These are phyloP conservation scores for Diadegma fenestrale DNA, from an alignment of 2,888 invertebrate genomes.

Conservation along the genomic window DNA sequence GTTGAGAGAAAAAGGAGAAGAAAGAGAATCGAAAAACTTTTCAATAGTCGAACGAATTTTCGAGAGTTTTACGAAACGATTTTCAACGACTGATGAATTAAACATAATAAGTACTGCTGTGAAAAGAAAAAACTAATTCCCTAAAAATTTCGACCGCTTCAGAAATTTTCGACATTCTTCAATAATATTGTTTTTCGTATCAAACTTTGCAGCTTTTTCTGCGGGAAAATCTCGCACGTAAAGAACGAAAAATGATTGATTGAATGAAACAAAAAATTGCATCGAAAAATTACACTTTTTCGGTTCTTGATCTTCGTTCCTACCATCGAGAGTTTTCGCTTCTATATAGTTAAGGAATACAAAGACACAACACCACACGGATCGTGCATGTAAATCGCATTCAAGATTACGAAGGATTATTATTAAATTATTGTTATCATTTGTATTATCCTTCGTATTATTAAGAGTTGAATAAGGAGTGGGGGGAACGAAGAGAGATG, in stretches of 20 bases:
- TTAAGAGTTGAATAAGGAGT: conserved; percentile 29
- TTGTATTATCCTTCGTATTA: background rate
- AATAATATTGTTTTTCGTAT: background rate
- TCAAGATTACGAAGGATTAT: background rate
- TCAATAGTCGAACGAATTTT: conserved; percentile 21
- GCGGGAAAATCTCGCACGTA: background rate
- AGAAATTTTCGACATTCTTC: background rate
- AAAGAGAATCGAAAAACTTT: conserved; percentile 13
- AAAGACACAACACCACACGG: conserved; percentile 30
- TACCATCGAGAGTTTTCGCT: conserved; percentile 21
- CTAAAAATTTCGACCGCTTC: background rate
- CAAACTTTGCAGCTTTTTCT: background rate
- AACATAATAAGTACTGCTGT: conserved; percentile 42
- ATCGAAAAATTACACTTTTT: background rate
- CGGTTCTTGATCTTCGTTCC: background rate
- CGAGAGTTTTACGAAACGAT: conserved; percentile 54
- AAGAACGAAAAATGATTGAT: background rate
- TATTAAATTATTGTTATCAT: background rate
- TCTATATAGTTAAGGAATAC: conserved; percentile 14
- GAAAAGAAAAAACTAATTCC: background rate
- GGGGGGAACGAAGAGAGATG: conserved; percentile 32
- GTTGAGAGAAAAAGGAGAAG: conserved; percentile 1
- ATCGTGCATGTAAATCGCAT: conserved; percentile 27
- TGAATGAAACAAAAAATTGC: background rate
- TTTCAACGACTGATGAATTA: conserved; percentile 60